These are phyloP conservation scores for Pecten maximus DNA, from an alignment of 2,888 invertebrate genomes.

Conservation along the genomic window DNA sequence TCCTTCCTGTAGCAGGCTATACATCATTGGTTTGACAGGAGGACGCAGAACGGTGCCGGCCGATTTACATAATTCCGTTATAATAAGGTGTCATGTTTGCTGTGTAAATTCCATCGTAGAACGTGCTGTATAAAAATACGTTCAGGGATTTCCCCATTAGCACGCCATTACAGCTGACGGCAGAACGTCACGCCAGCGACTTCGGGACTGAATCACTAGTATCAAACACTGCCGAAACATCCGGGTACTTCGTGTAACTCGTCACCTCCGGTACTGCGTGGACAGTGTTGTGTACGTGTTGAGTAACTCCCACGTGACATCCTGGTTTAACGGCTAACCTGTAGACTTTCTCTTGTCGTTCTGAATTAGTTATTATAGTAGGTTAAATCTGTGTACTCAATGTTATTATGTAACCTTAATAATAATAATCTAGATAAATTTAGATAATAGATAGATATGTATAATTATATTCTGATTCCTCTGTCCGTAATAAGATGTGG, in stretches of 20 bases:
- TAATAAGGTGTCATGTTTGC: constrained; percentile 33
- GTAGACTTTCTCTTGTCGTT: not conserved
- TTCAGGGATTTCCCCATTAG: not conserved
- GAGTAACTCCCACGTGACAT: not conserved
- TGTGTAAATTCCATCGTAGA: constrained; percentile 1
- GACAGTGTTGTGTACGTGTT: not conserved
- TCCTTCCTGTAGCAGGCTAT: not conserved
- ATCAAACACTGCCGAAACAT: not conserved
- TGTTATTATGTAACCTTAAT: too few relatives aligned
- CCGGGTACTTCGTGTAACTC: not conserved
- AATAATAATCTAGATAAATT: too few relatives aligned
- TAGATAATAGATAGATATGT: too few relatives aligned
- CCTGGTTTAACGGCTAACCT: not conserved
- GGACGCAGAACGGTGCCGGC: not conserved
- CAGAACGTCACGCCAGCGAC: not conserved
- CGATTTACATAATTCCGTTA: constrained; percentile 26
- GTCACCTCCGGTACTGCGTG: not conserved
- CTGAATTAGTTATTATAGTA: too few relatives aligned
- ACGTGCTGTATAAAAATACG: constrained; percentile 23
- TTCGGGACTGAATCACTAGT: not conserved
- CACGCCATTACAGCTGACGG: not conserved
- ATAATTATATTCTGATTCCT: too few relatives aligned
- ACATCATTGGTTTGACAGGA: constrained; percentile 3
- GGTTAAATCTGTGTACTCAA: too few relatives aligned
- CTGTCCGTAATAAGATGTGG: too few relatives aligned